Evolutionary conservation across 64 coral and sea anemone species (phyloP).

Genomic region (Montipora sp.): DNA sequence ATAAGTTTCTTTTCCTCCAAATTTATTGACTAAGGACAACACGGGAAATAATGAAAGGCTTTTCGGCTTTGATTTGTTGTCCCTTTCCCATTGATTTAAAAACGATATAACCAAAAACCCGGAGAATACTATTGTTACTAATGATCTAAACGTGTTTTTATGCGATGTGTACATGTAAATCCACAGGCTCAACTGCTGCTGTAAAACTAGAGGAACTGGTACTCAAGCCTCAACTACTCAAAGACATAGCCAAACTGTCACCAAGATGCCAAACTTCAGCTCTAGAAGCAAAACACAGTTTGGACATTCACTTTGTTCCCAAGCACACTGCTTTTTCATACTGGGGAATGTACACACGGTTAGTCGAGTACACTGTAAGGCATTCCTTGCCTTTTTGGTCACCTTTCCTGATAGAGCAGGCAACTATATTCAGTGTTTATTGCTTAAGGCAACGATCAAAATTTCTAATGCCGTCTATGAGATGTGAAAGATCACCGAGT

Average conservation of each 20-base stretch:
- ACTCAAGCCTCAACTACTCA: slow-evolving; percentile 15
- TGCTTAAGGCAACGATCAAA: too few species aligned
- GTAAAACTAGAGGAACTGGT: slow-evolving; percentile 41
- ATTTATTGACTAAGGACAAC: too few species aligned
- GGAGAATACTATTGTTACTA: not conserved
- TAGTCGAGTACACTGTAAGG: not conserved
- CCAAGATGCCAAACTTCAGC: slow-evolving; percentile 44
- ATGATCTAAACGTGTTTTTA: too few species aligned
- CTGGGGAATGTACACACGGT: slow-evolving; percentile 51
- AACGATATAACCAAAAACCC: not conserved
- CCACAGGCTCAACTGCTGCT: slow-evolving; percentile 7
- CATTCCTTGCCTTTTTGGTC: not conserved
- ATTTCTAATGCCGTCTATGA: too few species aligned
- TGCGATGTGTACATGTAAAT: not conserved
- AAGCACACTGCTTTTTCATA: slow-evolving; percentile 45
- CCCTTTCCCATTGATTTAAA: too few species aligned
- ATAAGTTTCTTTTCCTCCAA: too few species aligned
- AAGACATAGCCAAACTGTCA: slow-evolving; percentile 21
- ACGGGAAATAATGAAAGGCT: too few species aligned
- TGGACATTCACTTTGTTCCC: slow-evolving; percentile 41
- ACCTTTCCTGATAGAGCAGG: not conserved
- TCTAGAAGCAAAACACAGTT: slow-evolving; percentile 46
- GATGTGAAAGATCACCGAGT: too few species aligned
- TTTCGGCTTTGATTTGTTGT: too few species aligned
- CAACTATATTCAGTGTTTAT: not conserved